Evolutionary conservation across 2,888 invertebrate genomes (phyloP), one percentile per base, ranked within the genome.

Genomic region (Quadroppia sp.): DNA sequence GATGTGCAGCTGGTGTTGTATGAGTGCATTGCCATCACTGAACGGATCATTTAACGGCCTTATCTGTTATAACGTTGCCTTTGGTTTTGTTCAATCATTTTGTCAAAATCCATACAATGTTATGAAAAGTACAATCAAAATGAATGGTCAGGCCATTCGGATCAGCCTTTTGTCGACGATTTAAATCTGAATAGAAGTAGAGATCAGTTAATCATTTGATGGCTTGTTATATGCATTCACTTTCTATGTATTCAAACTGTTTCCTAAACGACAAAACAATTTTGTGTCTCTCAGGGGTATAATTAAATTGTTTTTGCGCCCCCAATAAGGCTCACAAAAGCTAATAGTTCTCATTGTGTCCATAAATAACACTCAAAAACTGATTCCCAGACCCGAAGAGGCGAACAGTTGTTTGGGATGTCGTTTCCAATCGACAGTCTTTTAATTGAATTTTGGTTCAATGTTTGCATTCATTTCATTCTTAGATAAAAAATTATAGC

Each of bases 31-130:
- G 59, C 30, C 59, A 59, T 1, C 36, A n/a, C 64, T 64, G 30
- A 64, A 64, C 64, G 64, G 64, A 64, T 64, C 64, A 64, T 64
- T 64, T 36, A 64, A 30, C n/a, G 64, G 64, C 4, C 64, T 64
- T 32, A 64, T 64, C 64, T 15, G 20, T 6, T 64, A 45, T 9
- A 56, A 30, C 30, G 30, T 59, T 64, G 1, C 64, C 36, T 64
- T 36, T 40, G 36, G n/a, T 64, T 64, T n/a, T 17, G 28, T 64
- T 36, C 40, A 61, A n/a, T 61, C 7, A 30, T 61, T 61, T 32
- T 30, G 32, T 61, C 15, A 32, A 61, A 32, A n/a, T 13, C 25
- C 30, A 15, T 32, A 64, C 64, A 64, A 36, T 64, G 32, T 64
- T n/a, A n/a, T 36, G 64, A 11, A 32, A 45, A 2, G 7, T 28